Evolutionary conservation across 2,888 invertebrate genomes (phyloP).

Genomic region (Cheilosia impressa): DNA sequence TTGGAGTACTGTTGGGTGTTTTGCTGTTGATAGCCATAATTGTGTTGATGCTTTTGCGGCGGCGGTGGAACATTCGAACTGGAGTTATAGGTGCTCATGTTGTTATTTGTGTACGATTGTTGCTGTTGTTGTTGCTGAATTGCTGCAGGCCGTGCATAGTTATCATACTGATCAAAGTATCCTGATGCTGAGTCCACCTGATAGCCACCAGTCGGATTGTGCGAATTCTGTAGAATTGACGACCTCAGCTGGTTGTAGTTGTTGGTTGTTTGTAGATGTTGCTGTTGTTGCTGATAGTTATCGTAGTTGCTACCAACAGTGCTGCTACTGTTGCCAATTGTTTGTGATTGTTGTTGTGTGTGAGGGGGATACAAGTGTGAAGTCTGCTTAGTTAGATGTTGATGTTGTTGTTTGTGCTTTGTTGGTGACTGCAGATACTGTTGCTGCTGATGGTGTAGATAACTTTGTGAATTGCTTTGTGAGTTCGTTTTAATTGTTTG

Average conservation of each 20-base stretch:
- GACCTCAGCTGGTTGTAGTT: conserved; percentile 82
- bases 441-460: conserved; percentile 68
- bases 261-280: conserved; percentile 65
- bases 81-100: conserved; percentile 76
- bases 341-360: conserved; percentile 76
- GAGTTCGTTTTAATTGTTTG: conserved; percentile 72
- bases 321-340: conserved; percentile 75
- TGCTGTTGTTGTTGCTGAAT: conserved; percentile 76
- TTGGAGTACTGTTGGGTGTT: conserved; percentile 72
- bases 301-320: conserved; percentile 76
- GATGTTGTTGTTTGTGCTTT: conserved; percentile 76
- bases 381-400: conserved; percentile 81
- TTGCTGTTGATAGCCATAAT: conserved; percentile 70
- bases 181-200: conserved; percentile 57
- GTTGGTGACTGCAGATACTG: conserved; percentile 65
- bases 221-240: conserved; percentile 82
- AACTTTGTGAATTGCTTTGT: conserved; percentile 76
- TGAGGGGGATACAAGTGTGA: conserved; percentile 82
- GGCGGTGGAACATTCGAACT: conserved; percentile 71
- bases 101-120: conserved; percentile 76
- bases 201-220: conserved; percentile 82
- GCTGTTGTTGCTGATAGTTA: conserved; percentile 77
- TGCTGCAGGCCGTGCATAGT: conserved; percentile 77
- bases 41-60: conserved; percentile 68
- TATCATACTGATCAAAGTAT: conserved; percentile 80